Conservation (phyloP, 2,113 vertebrate genomes). For the Hymenochirus boettgeri region DNA sequence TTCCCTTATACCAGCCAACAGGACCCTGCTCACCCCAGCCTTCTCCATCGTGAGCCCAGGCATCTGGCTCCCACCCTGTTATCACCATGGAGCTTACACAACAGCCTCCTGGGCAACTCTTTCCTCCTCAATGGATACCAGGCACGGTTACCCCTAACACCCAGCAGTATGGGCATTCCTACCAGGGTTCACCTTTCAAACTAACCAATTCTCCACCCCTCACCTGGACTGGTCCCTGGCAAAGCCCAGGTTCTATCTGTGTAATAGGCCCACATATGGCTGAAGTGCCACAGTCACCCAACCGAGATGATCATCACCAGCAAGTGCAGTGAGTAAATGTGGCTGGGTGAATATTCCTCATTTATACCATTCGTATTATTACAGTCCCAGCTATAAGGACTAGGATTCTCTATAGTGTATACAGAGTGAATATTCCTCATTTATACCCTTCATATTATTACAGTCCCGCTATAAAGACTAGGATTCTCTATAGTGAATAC, state of each 20-base stretch:
- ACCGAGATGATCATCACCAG: constrained; percentile 99
- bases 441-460: too few relatives aligned
- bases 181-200: constrained; percentile 95
- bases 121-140: constrained; percentile 91
- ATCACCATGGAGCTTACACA: constrained; percentile 97
- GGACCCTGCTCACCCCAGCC: constrained; percentile 90
- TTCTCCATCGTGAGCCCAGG: constrained; percentile 96
- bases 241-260: constrained; percentile 97
- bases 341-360: too few relatives aligned
- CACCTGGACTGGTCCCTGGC: constrained; percentile 91
- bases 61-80: constrained; percentile 97
- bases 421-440: too few relatives aligned
- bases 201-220: constrained; percentile 96
- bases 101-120: constrained; percentile 91
- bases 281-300: constrained; percentile 97
- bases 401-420: too few relatives aligned
- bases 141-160: constrained; percentile 91
- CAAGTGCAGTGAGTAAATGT: too few relatives aligned
- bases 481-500: too few relatives aligned
- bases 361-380: too few relatives aligned
- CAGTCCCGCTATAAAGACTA: too few relatives aligned
- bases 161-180: constrained; percentile 95
- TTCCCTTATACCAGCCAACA: constrained; percentile 96
- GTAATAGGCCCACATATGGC: constrained; percentile 98
- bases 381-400: too few relatives aligned